These are phyloP conservation scores for Chaitophorus viminalis DNA, from an alignment of 2,888 invertebrate genomes.

Conservation along the genomic window DNA sequence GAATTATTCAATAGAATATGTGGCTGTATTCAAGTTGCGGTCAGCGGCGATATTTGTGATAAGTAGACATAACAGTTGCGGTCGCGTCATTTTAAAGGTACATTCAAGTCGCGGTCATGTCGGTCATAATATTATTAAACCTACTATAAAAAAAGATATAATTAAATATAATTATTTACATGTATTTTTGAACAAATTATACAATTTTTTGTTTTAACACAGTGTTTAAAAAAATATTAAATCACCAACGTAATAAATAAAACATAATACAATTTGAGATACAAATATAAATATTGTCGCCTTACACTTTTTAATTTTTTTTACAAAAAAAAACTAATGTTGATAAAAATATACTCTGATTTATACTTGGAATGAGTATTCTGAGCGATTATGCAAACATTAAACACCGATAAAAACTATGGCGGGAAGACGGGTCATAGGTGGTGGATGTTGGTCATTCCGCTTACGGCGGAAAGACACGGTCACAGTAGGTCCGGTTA, in stretches of 20 bases:
- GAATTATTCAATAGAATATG: too few relatives aligned
- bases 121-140: too few relatives aligned
- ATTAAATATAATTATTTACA: constrained; percentile 27
- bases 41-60: too few relatives aligned
- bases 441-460: too few relatives aligned
- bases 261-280: constrained; percentile 6
- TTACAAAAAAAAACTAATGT: constrained; percentile 16
- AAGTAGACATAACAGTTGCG: too few relatives aligned
- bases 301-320: not conserved
- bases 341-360: constrained; percentile 29
- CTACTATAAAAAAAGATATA: too few relatives aligned
- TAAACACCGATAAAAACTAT: not conserved
- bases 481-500: too few relatives aligned
- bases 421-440: too few relatives aligned
- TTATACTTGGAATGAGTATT: constrained; percentile 41
- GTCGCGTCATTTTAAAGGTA: too few relatives aligned
- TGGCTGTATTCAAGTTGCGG: too few relatives aligned
- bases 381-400: constrained; percentile 16
- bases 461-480: too few relatives aligned
- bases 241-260: constrained; percentile 20
- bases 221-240: constrained; percentile 41
- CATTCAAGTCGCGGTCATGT: too few relatives aligned
- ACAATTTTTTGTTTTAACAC: constrained; percentile 32
- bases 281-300: not conserved
- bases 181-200: constrained; percentile 4